Base-by-base conservation (phyloP, 2,888 invertebrate species). In the Colletes collaris region DNA sequence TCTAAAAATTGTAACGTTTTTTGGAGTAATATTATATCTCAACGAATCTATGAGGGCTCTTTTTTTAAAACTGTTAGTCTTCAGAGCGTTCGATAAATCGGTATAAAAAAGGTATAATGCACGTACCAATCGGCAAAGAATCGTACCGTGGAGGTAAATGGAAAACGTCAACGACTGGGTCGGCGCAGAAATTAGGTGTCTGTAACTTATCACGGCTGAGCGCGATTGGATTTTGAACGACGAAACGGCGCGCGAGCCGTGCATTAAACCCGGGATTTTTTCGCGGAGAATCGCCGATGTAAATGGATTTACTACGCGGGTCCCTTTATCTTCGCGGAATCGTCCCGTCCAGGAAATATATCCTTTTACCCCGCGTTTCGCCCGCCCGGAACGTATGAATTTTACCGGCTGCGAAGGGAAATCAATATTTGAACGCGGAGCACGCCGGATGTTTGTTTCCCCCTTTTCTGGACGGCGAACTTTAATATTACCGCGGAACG, bases 291-390 rank as follows among this genome's bases (percentile, higher is more conserved):
- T 74, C 66, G 35, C 53, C 52, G 76, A 79, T 68, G 58, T 63
- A 82, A 85, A 79, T 76, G 55, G 76, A 82, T 82, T 79, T 74
- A 59, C 35, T 37, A 35, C 27, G 27, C 2, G 13, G 11, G 50
- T 6, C 49, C 49, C 77, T 63, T 78, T 55, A 58, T 78, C 52
- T 50, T 60, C n/a, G 19, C 19, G 0, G 19, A 58, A 71, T 44
- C 49, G 53, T n/a, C 1, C 52, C 64, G 8, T 8, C 4, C 58
- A 1, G 50, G 4, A 50, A 59, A 64, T 76, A 63, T 62, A 58
- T 72, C 68, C 70, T 44, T 53, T 35, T 5, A 8, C 40, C 27
- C 7, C 11, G 0, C 0, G 27, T 49, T 53, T 46, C 35, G 13
- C 16, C 2, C n/a, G 13, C 4, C 37, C 37, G 19, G n/a, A 10